Percentiles rank a stretch among this genome's conserved stretches.
Evolutionary conservation across 2,888 invertebrate genomes (phyloP).

Genomic region (Hybos culiciformis): DNA sequence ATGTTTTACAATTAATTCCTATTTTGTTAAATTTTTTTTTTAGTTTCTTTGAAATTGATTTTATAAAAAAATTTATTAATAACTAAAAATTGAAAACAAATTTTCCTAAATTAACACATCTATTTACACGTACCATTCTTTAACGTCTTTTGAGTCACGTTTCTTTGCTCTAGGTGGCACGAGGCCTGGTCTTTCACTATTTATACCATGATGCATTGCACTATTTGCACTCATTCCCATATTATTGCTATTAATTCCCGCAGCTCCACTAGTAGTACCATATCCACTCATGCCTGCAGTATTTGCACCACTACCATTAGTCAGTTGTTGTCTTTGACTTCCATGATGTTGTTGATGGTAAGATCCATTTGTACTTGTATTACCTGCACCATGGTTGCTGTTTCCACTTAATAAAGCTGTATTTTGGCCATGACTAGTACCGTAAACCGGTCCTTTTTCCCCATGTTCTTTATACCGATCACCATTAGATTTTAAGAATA

Average conservation of each 20-base stretch:
- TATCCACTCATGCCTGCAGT: conserved; percentile 11
- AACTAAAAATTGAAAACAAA: background rate
- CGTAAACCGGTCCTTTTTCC: conserved; percentile 51
- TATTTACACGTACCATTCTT: conserved; percentile 89
- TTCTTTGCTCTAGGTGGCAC: conserved; percentile 48
- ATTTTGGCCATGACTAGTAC: conserved; percentile 53
- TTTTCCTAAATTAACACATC: too few species aligned
- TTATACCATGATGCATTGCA: conserved; percentile 22
- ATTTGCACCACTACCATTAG: conserved; percentile 15
- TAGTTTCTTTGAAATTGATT: too few species aligned
- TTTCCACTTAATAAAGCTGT: conserved; percentile 63
- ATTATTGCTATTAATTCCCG: too few species aligned
- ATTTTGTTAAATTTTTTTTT: too few species aligned
- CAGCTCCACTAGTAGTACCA: conserved; percentile 22
- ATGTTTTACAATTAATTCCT: too few species aligned
- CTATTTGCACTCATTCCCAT: conserved; percentile 21
- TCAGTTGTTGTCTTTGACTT: conserved; percentile 27
- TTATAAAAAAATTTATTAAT: too few species aligned
- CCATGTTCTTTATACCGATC: conserved; percentile 94
- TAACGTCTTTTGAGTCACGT: conserved; percentile 74
- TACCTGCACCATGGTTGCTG: too few species aligned
- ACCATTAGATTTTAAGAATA: conserved; percentile 74
- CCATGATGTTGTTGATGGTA: conserved; percentile 36
- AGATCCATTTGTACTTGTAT: conserved; percentile 40
- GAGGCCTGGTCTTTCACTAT: conserved; percentile 27